Conservation (phyloP, 2,888 invertebrate species). For the Xanthia togata region DNA sequence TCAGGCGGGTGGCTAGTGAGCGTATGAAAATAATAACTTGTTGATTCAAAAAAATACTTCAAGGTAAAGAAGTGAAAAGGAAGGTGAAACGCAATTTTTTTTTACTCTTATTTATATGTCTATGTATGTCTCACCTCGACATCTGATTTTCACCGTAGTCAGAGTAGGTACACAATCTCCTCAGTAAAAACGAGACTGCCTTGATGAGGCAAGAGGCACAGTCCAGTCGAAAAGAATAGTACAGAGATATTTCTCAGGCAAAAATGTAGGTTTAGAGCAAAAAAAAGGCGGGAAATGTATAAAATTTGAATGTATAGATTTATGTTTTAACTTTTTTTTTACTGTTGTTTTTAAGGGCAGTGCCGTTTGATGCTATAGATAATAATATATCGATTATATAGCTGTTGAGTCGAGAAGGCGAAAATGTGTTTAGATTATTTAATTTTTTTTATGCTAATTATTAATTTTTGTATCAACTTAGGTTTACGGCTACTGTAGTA, state of each 20-base stretch:
- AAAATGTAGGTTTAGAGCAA: constrained; percentile 28
- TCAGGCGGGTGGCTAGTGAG: too few relatives aligned
- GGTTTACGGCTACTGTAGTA: constrained; percentile 8
- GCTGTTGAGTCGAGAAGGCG: constrained; percentile 38
- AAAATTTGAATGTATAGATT: constrained; percentile 40
- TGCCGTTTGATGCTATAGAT: constrained; percentile 48
- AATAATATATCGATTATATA: constrained; percentile 35
- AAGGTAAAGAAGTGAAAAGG: neutral
- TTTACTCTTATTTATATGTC: neutral
- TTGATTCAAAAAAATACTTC: neutral
- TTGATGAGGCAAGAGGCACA: constrained; percentile 13
- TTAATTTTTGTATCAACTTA: neutral
- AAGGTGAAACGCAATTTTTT: neutral
- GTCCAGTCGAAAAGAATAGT: constrained; percentile 40
- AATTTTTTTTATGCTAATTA: neutral
- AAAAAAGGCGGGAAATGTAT: constrained; percentile 37
- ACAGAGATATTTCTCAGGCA: constrained; percentile 54
- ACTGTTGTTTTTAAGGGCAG: constrained; percentile 41
- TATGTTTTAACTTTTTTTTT: constrained; percentile 28
- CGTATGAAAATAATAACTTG: neutral
- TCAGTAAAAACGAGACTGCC: constrained; percentile 16
- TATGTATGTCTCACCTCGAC: neutral
- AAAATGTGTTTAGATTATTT: constrained; percentile 32
- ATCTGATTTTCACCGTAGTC: neutral
- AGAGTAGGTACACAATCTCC: neutral